Conservation (phyloP, 2,113 vertebrate species). For the Leptocoma aspasia region DNA sequence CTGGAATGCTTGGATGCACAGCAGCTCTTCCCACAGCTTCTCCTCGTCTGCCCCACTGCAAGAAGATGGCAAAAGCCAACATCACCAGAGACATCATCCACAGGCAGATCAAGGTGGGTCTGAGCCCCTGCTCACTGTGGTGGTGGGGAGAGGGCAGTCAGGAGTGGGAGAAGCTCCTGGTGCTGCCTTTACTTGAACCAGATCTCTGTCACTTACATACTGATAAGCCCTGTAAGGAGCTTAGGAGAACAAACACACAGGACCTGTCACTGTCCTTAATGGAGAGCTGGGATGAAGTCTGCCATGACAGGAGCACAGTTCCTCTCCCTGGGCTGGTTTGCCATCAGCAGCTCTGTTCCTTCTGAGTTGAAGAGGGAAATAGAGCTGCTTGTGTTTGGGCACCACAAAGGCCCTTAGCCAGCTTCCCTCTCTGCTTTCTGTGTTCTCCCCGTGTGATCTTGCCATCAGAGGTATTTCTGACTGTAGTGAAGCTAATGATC, state of each 20-base stretch:
- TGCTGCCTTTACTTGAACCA: background rate
- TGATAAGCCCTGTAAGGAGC: background rate
- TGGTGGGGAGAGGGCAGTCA: background rate
- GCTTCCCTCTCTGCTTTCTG: conserved; percentile 21
- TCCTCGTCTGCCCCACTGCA: conserved; percentile 67
- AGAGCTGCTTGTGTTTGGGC: background rate
- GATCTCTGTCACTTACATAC: background rate
- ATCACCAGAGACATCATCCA: conserved; percentile 90
- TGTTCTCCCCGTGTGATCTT: conserved; percentile 43
- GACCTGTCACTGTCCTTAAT: background rate
- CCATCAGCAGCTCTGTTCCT: background rate
- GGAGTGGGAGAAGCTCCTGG: accelerated
- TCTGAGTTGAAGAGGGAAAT: background rate
- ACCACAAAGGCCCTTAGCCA: background rate
- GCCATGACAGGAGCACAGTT: background rate
- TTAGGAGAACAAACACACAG: background rate
- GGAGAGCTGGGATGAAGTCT: background rate
- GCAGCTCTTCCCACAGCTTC: conserved; percentile 71
- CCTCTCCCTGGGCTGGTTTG: background rate
- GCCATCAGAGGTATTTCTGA: conserved; percentile 53
- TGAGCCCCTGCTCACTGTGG: accelerated
- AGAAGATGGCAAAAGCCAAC: conserved; percentile 90
- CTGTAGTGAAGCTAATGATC: conserved; percentile 50
- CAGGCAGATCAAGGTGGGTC: conserved; percentile 84
- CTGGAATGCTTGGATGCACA: conserved; percentile 75